Base-by-base conservation (phyloP, 2,113 vertebrate species). In the Cephalopterus ornatus region DNA sequence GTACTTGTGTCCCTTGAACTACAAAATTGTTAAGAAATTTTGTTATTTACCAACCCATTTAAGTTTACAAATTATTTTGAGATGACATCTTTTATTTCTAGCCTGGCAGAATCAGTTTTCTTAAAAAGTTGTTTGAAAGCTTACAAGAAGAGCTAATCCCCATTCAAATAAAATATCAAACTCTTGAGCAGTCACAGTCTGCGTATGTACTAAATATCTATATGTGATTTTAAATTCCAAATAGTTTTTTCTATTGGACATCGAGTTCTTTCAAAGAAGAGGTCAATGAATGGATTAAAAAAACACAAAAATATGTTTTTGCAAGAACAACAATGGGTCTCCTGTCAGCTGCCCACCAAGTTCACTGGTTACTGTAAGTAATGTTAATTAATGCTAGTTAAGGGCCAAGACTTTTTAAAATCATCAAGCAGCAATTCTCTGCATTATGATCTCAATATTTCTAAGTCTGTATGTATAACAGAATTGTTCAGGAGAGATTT, bases 281-380 rank as follows among this genome's bases (percentile, higher is more conserved):
- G 20, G 53, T 91, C 86, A 85, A 61, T 82, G 55, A 26, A 62
- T 53, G 33, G 41, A 85, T 93, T 94, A 52, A 91, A 81, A 75
- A 75, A 71, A 11, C 23, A 74, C 30, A 86, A 77, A 52, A 2
- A 44, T 11, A 56, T 0, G 7, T 12, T 41, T 89, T 92, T 95
- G n/a, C 28, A 72, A 81, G 41, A 96, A 77, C 55, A 46, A 70
- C 56, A 49, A 59, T 20, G 87, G 42, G 16, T 82, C 22, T 93
- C 47, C 76, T 87, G 42, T 85, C 67, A 81, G 61, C 73, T 94
- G 46, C 58, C 71, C 49, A 88, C 73, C 67, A 94, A 88, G 80
- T 88, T 95, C 47, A 49, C 86, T 86, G 49, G 44, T 92, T 95
- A 92, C 20, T 90, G n/a, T 92, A 91, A 94, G 68, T 87, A 33